Conservation (phyloP, 2,888 invertebrate genomes). For the Apodemia arnacis region DNA sequence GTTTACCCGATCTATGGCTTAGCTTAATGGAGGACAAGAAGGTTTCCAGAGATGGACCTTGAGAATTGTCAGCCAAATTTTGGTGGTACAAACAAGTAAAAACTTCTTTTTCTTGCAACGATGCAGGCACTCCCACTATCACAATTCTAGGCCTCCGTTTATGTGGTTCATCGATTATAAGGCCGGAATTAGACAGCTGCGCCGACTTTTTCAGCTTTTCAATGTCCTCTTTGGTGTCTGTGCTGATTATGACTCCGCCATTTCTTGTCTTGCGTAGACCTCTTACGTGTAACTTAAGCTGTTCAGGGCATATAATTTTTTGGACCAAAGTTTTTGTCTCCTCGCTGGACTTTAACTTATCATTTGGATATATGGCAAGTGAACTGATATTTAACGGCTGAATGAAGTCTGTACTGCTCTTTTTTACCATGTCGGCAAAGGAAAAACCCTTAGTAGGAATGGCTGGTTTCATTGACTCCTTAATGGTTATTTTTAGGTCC, state of each 20-base stretch:
- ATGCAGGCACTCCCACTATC: slow-evolving; percentile 29
- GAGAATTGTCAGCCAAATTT: slow-evolving; percentile 17
- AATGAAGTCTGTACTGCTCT: not conserved
- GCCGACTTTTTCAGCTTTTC: slow-evolving; percentile 24
- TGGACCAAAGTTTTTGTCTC: slow-evolving; percentile 18
- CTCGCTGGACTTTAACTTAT: slow-evolving; percentile 13
- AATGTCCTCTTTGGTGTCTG: slow-evolving; percentile 38
- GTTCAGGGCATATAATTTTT: slow-evolving; percentile 33
- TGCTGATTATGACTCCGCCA: slow-evolving; percentile 45
- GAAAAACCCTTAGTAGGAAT: not conserved
- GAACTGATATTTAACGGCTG: not conserved
- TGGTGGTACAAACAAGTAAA: slow-evolving; percentile 23
- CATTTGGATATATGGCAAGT: slow-evolving; percentile 8
- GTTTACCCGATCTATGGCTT: slow-evolving; percentile 29
- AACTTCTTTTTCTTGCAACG: slow-evolving; percentile 23
- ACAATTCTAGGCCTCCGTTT: slow-evolving; percentile 27
- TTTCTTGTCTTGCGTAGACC: slow-evolving; percentile 25
- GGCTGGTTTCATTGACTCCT: not conserved
- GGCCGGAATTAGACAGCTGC: slow-evolving; percentile 17
- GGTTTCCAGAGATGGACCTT: not conserved
- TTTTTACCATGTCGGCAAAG: slow-evolving; percentile 1
- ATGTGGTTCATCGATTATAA: slow-evolving; percentile 29
- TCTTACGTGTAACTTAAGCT: slow-evolving; percentile 22
- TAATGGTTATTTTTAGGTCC: not conserved
- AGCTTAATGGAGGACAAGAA: slow-evolving; percentile 24